Evolutionary conservation across 2,797 vertebrate genomes (phyloP).

Genomic region (Picus viridis): DNA sequence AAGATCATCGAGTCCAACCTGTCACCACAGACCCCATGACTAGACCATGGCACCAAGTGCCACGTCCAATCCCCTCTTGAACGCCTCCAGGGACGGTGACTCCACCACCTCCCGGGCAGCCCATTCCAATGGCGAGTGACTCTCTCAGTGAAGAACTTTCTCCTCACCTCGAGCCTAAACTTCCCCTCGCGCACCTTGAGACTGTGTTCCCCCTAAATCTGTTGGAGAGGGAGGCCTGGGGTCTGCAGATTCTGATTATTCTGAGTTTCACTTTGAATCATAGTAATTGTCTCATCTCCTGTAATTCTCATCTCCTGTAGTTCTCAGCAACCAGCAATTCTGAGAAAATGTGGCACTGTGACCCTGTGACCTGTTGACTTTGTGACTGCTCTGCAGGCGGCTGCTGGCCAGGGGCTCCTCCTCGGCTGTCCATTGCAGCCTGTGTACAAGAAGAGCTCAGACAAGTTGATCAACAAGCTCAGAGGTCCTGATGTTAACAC

Average conservation of each 20-base stretch:
- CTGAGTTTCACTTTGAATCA: slow-evolving; percentile 22
- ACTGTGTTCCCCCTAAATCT: no score
- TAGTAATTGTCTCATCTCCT: neutral
- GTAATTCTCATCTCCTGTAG: neutral
- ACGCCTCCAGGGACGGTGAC: no score
- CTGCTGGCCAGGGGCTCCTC: neutral
- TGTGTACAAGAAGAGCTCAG: neutral
- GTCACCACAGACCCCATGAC: no score
- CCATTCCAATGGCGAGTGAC: no score
- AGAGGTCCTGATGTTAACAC: neutral
- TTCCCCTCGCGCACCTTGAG: no score
- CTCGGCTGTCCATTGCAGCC: neutral
- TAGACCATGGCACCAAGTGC: no score
- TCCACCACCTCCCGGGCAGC: no score
- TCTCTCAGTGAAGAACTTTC: no score
- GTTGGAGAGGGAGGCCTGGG: neutral
- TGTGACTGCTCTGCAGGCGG: neutral
- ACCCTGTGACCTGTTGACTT: slow-evolving; percentile 15
- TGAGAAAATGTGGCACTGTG: rapidly evolving
- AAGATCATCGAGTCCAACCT: no score
- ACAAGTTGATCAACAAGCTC: neutral
- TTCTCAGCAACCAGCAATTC: neutral
- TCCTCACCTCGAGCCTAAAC: no score
- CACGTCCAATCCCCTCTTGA: no score
- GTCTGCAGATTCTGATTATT: neutral